Base-by-base conservation (phyloP, 2,113 vertebrate genomes). In the Gymnocephalus cernua region DNA sequence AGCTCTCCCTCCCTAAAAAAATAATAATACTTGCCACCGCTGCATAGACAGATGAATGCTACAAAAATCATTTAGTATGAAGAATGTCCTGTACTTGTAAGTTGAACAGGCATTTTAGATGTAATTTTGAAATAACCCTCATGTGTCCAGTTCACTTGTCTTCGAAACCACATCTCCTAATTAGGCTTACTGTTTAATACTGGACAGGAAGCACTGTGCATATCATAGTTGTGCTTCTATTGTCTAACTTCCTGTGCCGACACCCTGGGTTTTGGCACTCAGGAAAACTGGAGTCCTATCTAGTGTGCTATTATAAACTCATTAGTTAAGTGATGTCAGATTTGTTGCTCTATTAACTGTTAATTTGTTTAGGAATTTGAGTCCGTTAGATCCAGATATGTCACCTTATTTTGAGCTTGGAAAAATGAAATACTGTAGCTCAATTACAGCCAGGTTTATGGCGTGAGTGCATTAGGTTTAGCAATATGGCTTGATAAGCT, bases 191-290 rank as follows among this genome's bases (percentile, higher is more conserved):
- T 45, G 47, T 82, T 57, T 16, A 57, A 82, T 63, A 69, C 47
- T 11, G 32, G 54, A 83, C 82, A 90, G 77, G 75, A 88, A 90
- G 81, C 23, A 19, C 11, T 25, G 72, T 62, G 69, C 11, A 9
- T 67, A 80, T 82, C 82, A 83, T 88, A 85, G 61, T 89, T 81
- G 23, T 58, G 68, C 38, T 53, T 74, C 70, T 73, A 84, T 88
- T 93, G 86, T 89, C 23, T 63, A 29, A 67, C 74, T 91, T 93
- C 87, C 90, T 89, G 77, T 38, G 50, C 77, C 78, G 78, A 66
- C 79, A 74, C 77, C 79, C 80, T 64, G 11, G 15, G 45, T 29
- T 51, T 57, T 62, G 66, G 77, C 29, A 11, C 75, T 74, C 45
- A 65, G 77, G 80, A 82, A 86, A 85, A 79, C 57, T 71, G 7